A percentile compares a stretch with the other conserved stretches of the same genome.
Evolutionary conservation across 2,888 invertebrate species (phyloP).

Genomic region (Ischnura elegans): DNA sequence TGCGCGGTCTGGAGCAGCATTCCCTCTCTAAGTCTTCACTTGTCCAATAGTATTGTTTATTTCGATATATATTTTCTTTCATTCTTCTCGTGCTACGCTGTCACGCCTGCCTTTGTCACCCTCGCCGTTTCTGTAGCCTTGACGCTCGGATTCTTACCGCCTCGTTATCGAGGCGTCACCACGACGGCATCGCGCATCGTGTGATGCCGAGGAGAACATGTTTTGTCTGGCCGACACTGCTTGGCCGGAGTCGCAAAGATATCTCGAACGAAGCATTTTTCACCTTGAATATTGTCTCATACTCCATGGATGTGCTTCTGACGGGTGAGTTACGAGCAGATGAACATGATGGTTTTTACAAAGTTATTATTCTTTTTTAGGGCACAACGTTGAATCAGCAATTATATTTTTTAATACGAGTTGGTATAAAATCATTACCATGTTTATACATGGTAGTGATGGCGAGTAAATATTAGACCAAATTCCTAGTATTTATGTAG

Average conservation of each 20-base stretch:
- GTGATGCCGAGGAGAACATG: background rate
- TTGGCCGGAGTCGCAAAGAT: background rate
- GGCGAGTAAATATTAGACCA: too few relatives aligned
- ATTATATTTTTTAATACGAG: too few relatives aligned
- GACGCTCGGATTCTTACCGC: background rate
- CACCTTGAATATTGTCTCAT: too few relatives aligned
- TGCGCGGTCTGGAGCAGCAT: background rate
- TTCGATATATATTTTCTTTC: background rate
- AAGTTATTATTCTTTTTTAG: too few relatives aligned
- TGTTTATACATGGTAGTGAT: too few relatives aligned
- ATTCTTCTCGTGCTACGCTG: background rate
- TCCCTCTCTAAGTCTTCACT: background rate
- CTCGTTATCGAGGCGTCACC: background rate
- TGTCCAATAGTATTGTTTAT: constrained; percentile 1
- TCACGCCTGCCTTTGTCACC: background rate
- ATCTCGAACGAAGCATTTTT: background rate
- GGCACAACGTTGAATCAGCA: too few relatives aligned
- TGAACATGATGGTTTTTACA: too few relatives aligned
- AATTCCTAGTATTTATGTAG: too few relatives aligned
- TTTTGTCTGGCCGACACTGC: background rate
- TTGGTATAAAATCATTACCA: too few relatives aligned
- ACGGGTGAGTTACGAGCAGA: background rate
- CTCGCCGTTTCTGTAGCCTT: background rate
- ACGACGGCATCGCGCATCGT: background rate
- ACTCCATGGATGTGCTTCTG: background rate